Evolutionary conservation across 2,888 invertebrate genomes (phyloP).

Genomic region (Cistogaster globosa): DNA sequence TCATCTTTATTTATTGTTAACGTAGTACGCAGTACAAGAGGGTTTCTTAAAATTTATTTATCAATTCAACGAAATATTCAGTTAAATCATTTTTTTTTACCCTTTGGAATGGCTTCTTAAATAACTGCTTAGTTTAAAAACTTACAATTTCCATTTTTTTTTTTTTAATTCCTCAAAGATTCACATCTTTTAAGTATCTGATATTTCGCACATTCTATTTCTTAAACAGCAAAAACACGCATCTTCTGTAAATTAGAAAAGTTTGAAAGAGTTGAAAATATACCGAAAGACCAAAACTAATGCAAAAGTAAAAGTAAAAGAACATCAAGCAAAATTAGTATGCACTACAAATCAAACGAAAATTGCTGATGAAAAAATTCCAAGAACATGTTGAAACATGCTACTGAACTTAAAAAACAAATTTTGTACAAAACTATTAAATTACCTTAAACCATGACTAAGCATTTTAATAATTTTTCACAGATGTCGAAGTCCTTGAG

Average conservation of each 20-base stretch:
- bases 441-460: not conserved
- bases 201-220: not conserved
- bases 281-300: not conserved
- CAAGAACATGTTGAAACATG: not conserved
- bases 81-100: no score
- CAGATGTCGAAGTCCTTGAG: no score
- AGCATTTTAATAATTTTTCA: no score
- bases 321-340: not conserved
- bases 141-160: no score
- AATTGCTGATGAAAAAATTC: not conserved
- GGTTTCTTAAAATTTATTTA: no score
- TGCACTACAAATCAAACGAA: not conserved
- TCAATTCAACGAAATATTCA: no score
- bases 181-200: not conserved
- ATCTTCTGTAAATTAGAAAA: not conserved
- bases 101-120: no score
- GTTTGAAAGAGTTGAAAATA: not conserved
- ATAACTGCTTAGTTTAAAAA: no score
- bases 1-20: no score
- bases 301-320: not conserved
- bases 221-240: not conserved
- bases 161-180: not conserved
- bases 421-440: not conserved
- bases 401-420: not conserved
- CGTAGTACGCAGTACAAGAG: no score